Base-by-base conservation (phyloP, 1,140 invertebrate species). In the Rhopalosiphum padi region DNA sequence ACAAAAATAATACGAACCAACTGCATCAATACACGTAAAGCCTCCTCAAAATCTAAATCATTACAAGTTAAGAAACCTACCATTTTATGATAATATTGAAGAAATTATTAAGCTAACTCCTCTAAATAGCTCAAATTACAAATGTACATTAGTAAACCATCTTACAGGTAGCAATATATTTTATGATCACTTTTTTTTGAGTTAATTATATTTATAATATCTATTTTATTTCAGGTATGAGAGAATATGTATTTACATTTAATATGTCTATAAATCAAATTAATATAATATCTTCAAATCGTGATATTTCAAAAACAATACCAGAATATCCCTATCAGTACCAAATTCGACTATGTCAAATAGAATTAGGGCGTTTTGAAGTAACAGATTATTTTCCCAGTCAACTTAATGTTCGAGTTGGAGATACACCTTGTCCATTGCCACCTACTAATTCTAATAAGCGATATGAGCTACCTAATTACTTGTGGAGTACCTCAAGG, bases 61-160 rank as follows among this genome's bases (percentile, higher is more conserved):
- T 48, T 48, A 15, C 0, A 97, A 97, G 94, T 97, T 99, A 94
- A 98, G 98, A 95, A 97, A 96, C 95, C 96, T 99, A 86, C 98
- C 99, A 23, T 99, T 99, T 95, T 99, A 98, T 95, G 98, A 99
- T 95, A 96, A 98, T 94, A 95, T 98, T 83, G 97, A 96, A 53
- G 98, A 99, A 95, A 96, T 99, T 21, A 95, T 99, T 93, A 98
- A 98, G 96, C 98, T 98, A 1, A 98, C 98, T 22, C 98, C 97
- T 94, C 96, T 99, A 94, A n/a, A 0, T 30, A 25, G 92, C 21
- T 1, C 37, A 9, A 18, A 60, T 9, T 15, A 48, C 9, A 7
- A 11, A 53, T 60, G 82, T 55, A 25, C 82, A 41, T 87, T 93
- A 53, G 1, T 18, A 77, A 86, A 93, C 37, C 18, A 0, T 37